Evolutionary conservation across 2,888 invertebrate species (phyloP).

Genomic region (Trisateles emortualis): DNA sequence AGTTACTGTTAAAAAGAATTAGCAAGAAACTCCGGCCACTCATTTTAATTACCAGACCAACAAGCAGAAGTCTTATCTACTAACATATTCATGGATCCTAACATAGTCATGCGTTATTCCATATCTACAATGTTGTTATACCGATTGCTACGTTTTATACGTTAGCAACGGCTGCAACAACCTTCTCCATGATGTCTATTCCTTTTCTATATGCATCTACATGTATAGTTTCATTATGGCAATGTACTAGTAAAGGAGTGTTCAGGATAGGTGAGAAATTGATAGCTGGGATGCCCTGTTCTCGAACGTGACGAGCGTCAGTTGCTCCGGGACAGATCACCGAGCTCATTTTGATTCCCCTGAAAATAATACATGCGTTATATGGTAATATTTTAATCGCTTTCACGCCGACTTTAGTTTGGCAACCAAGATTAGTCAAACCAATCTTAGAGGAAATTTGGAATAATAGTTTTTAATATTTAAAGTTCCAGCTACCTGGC

Average conservation of each 20-base stretch:
- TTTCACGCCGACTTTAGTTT: no score
- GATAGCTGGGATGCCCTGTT: slow-evolving; percentile 91
- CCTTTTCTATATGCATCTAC: slow-evolving; percentile 91
- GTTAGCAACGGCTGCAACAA: slow-evolving; percentile 88
- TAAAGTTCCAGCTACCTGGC: no score
- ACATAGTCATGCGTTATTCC: no score
- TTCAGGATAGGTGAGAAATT: slow-evolving; percentile 94
- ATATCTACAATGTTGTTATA: not conserved
- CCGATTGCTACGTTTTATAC: slow-evolving; percentile 20
- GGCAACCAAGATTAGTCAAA: no score
- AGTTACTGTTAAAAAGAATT: no score
- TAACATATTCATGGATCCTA: no score
- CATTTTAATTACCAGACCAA: no score
- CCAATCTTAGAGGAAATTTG: no score
- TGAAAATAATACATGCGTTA: slow-evolving; percentile 46
- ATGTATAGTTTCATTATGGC: slow-evolving; percentile 93
- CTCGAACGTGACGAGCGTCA: slow-evolving; percentile 93
- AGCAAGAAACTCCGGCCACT: no score
- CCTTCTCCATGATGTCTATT: slow-evolving; percentile 90
- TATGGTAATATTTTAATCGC: no score
- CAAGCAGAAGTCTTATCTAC: no score
- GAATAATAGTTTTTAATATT: no score
- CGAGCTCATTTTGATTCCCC: slow-evolving; percentile 56
- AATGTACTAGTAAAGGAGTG: slow-evolving; percentile 91
- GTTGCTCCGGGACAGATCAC: slow-evolving; percentile 94